phyloP scores from a whole-genome alignment of 2,113 vertebrate species.

The Scalopus aquaticus region DNA sequence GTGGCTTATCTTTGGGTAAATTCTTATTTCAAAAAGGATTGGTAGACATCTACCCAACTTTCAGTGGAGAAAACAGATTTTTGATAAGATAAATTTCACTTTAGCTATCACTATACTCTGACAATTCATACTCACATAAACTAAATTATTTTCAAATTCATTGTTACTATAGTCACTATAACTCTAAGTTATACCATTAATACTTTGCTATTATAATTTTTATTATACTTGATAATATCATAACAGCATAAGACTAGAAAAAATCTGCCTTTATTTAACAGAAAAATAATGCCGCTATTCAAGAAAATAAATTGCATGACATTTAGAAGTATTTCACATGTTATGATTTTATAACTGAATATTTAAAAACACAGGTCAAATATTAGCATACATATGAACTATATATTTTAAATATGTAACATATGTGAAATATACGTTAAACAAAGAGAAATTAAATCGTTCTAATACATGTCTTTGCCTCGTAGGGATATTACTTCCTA shows the following conservation, averaged over 20 bases:
- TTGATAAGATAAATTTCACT: neutral
- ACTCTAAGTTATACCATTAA: neutral
- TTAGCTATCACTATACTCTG: neutral
- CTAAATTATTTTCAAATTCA: neutral
- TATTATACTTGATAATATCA: neutral
- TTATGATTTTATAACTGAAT: neutral
- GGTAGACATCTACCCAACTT: neutral
- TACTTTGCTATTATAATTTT: neutral
- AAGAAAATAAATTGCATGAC: neutral
- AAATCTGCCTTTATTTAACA: neutral
- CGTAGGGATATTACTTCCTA: neutral
- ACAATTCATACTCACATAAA: neutral
- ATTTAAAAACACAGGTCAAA: neutral
- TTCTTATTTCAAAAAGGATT: neutral
- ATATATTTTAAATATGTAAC: no score
- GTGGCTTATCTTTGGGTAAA: slow-evolving; percentile 3
- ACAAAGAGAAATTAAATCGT: neutral
- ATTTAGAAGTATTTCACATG: no score
- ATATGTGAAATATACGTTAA: neutral
- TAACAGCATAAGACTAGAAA: neutral
- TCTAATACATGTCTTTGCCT: neutral
- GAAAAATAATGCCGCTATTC: neutral
- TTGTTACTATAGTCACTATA: neutral
- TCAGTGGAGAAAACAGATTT: neutral
- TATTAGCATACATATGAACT: neutral